Base-by-base conservation (phyloP, 92 coral and sea anemone genomes). In the Porites evermanni region DNA sequence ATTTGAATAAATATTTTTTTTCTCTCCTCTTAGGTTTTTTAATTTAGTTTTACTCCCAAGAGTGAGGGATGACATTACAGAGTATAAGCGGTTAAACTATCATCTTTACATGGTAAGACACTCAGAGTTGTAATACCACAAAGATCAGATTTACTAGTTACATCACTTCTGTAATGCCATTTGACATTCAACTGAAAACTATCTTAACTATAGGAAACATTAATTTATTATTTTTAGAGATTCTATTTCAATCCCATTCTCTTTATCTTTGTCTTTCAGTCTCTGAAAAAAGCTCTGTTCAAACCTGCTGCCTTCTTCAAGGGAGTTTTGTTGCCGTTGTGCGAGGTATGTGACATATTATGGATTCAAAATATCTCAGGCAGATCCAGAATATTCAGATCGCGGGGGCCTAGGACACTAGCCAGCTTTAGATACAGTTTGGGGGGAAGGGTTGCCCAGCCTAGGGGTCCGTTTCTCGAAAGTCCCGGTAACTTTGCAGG, bases 271-370 rank as follows among this genome's bases (percentile, higher is more conserved):
- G 47, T 81, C 73, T 90, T 67, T 14, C 75, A 97, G 99, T 90
- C 98, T 64, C 87, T 97, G 26, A 93, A 97, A 77, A 97, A 97
- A 83, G 98, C 99, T 52, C 85, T 97, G 2, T 97, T 97, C 86
- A 97, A 95, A 84, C 99, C 99, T 32, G 98, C 99, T 72, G 99
- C 98, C 17, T 97, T 97, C 91, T 97, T 97, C 89, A 97, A 97
- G 82, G 99, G 99, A 77, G 89, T 97, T 70, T 70, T 97, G 14
- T 88, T 97, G 59, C 99, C 99, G 2, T 68, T 97, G 80, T 96
- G 98, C 86, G 99, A 97, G 98, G 99, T 97, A 66, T 19, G 84
- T 56, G 61, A 56, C 60, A 54, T 54, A 2, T 2, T 9, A 54
- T 9, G 12, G 17, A 11, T 14, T 56, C 61, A 56, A 14, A 10